These are phyloP conservation scores for Elephantulus edwardii DNA, from an alignment of 2,113 vertebrate genomes.

Conservation along the genomic window DNA sequence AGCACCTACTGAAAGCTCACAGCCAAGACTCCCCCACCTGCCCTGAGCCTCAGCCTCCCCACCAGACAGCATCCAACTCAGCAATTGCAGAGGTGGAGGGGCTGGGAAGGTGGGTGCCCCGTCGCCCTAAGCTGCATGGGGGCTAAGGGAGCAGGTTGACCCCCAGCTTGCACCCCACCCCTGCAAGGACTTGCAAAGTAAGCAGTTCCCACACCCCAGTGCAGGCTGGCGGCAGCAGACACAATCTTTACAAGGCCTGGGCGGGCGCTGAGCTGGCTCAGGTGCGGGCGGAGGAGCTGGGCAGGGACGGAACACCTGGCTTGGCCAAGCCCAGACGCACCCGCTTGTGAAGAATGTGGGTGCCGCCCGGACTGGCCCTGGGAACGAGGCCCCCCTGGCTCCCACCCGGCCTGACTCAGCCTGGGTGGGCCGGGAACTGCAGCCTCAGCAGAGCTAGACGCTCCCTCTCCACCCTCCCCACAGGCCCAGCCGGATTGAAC, in stretches of 20 bases:
- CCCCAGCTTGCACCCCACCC: constrained; percentile 19
- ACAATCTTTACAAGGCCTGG: not conserved
- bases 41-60: not conserved
- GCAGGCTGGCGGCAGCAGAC: not conserved
- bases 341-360: constrained; percentile 54
- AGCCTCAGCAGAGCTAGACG: constrained; percentile 57
- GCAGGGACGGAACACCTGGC: constrained; percentile 53
- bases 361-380: constrained; percentile 66
- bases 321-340: constrained; percentile 37
- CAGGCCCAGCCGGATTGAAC: not conserved
- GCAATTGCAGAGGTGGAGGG: not conserved
- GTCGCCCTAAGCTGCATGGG: not conserved
- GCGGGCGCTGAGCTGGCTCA: constrained; percentile 18
- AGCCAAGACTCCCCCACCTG: not conserved
- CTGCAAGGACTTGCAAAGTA: constrained; percentile 48
- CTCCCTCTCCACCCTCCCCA: not conserved
- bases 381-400: constrained; percentile 60
- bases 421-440: constrained; percentile 56
- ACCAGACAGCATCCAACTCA: not conserved
- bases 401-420: constrained; percentile 67
- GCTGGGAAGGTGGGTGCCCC: not conserved
- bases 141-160: not conserved
- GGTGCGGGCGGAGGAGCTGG: not conserved
- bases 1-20: not conserved
- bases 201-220: constrained; percentile 59